Conservation (phyloP, 2,888 invertebrate species). For the Keiferia lycopersicella region DNA sequence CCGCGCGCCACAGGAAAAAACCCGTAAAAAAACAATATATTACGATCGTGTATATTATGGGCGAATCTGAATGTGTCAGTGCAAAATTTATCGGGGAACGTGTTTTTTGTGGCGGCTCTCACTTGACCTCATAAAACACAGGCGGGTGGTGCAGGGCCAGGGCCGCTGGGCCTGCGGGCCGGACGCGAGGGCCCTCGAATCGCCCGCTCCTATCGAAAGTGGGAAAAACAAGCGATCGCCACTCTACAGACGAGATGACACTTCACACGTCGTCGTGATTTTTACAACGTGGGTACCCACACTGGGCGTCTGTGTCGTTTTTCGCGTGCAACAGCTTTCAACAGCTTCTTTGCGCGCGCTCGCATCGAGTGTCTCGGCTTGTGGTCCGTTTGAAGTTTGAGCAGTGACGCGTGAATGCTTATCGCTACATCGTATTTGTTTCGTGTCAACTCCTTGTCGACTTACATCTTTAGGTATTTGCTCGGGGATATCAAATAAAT, state of each 20-base stretch:
- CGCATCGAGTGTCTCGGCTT: conserved; percentile 42
- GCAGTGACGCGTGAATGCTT: neutral
- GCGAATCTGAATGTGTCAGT: conserved; percentile 80
- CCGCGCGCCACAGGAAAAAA: conserved; percentile 42
- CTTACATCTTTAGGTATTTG: neutral
- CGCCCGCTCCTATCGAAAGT: conserved; percentile 71
- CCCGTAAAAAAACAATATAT: conserved; percentile 71
- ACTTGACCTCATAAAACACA: conserved; percentile 81
- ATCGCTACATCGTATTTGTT: neutral
- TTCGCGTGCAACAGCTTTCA: conserved; percentile 74
- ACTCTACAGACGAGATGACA: conserved; percentile 75
- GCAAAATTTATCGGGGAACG: conserved; percentile 77
- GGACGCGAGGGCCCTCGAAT: conserved; percentile 66
- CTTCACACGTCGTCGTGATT: conserved; percentile 80
- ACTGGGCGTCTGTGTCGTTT: conserved; percentile 62
- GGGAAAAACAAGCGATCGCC: conserved; percentile 80
- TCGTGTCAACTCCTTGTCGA: conserved; percentile 8
- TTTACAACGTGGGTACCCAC: conserved; percentile 72
- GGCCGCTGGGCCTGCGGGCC: conserved; percentile 60
- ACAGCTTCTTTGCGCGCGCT: conserved; percentile 48
- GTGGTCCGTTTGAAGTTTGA: conserved; percentile 34
- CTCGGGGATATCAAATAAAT: neutral
- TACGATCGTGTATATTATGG: conserved; percentile 76
- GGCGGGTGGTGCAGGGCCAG: conserved; percentile 60
- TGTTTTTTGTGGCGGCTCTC: conserved; percentile 77